These are phyloP conservation scores for Halocaridina rubra DNA, from an alignment of 2,888 invertebrate species.

Conservation along the genomic window DNA sequence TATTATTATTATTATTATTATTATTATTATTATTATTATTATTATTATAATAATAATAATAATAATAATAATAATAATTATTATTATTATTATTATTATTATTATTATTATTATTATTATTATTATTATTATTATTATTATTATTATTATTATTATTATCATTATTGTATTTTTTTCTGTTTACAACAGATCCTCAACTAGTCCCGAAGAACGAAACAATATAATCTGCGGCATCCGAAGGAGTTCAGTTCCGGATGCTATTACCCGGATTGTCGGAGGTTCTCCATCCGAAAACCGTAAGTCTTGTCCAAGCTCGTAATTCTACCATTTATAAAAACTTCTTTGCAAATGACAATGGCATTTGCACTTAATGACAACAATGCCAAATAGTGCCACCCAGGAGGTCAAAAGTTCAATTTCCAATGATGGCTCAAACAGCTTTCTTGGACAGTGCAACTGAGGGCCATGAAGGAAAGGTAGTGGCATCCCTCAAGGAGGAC, in stretches of 20 bases:
- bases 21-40: neutral
- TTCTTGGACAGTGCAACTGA: no score
- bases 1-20: neutral
- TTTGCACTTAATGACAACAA: neutral
- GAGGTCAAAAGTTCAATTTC: no score
- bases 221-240: slow-evolving; percentile 42
- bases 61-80: neutral
- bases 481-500: no score
- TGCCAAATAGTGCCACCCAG: no score
- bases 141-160: neutral
- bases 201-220: slow-evolving; percentile 7
- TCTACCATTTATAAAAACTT: no score
- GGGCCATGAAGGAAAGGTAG: no score
- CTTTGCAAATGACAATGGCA: neutral
- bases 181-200: neutral
- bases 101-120: neutral
- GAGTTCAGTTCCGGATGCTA: slow-evolving; percentile 35
- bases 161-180: neutral
- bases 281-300: slow-evolving; percentile 31
- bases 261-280: slow-evolving; percentile 43
- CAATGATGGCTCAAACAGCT: no score
- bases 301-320: neutral
- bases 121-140: neutral
- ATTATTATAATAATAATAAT: neutral
- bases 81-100: neutral